A percentile compares a stretch with the other conserved stretches of the same genome.
Conservation (phyloP, 2,797 vertebrate genomes). For the Agapornis canus region DNA sequence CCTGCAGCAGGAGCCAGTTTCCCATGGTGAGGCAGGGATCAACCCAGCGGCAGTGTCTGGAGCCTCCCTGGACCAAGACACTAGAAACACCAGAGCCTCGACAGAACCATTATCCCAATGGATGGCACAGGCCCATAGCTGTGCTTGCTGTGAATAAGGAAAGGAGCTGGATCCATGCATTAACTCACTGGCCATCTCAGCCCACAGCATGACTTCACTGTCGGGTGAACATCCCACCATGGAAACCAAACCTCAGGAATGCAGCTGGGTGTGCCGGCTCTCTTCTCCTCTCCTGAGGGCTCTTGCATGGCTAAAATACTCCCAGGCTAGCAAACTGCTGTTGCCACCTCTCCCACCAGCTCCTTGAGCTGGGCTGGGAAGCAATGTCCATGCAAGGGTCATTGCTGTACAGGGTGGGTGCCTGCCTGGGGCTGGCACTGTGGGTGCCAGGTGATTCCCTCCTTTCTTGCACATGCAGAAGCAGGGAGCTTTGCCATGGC, state of each 20-base stretch:
- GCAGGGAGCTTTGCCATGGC: not conserved
- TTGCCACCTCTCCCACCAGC: not conserved
- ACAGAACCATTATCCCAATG: fast-evolving
- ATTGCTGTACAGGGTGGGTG: fast-evolving
- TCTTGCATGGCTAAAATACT: not conserved
- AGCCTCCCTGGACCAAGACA: not conserved
- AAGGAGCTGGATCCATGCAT: conserved; percentile 31
- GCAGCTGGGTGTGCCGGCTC: conserved; percentile 55
- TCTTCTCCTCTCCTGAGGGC: not conserved
- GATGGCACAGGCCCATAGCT: not conserved
- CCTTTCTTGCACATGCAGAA: fast-evolving
- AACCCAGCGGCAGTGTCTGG: not conserved
- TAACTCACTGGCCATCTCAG: conserved; percentile 47
- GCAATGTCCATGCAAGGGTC: not conserved
- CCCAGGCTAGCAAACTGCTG: not conserved
- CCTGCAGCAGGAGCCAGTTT: not conserved
- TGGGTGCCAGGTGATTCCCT: not conserved
- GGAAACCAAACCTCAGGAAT: conserved; percentile 73
- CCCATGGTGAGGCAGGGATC: not conserved
- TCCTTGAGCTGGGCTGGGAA: not conserved
- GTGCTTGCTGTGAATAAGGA: conserved; percentile 1
- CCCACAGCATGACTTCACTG: conserved; percentile 67
- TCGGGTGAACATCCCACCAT: conserved; percentile 63
- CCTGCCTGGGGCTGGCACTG: fast-evolving
- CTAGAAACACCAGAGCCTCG: not conserved